Evolutionary conservation across 1,140 invertebrate species (phyloP), one percentile per base, ranked within the genome.

Genomic region (Tetramorium parvispinum): DNA sequence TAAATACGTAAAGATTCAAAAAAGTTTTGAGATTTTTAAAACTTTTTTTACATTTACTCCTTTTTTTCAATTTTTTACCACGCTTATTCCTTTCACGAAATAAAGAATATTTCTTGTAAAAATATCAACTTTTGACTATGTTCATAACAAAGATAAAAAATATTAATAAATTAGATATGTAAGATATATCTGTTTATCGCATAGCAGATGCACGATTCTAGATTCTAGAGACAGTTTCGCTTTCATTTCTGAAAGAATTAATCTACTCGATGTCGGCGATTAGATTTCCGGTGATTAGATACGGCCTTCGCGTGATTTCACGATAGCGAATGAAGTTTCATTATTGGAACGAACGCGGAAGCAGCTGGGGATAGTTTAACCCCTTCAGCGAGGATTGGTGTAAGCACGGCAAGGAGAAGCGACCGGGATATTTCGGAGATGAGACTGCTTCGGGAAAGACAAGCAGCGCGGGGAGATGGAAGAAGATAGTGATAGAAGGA

Each of bases 371-470:
- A 61, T 86, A 71, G 83, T 57, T 90, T 91, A 73, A 87, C 83
- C 87, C 89, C 70, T 89, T 82, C 79, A 61, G 43, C 73, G 37
- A 43, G 63, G 88, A 89, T 82, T 68, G 66, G 40, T 81, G 68
- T 66, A 89, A 87, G 89, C 66, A 81, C 55, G 59, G 51, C 66
- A 70, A 83, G 85, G 61, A 91, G 87, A 68, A 85, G 71, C 83
- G 79, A 81, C 55, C 65, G 55, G 24, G 53, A 55, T 87, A 91
- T 87, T 91, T 89, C 85, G 76, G 85, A 59, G 87, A 87, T 78
- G 87, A 90, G 82, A 53, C 70, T 83, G 75, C 85, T 88, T 65
- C 53, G 49, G 61, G 78, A 10, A 53, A 70, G 83, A 86, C 63
- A 68, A 77, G 63, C 49, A 87, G 49, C 79, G 66, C 37, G 77